A percentile compares a stretch with the other conserved stretches of the same genome.
Evolutionary conservation across 64 coral and sea anemone genomes (phyloP).

Genomic region (Hydrozoanthus tunicans): DNA sequence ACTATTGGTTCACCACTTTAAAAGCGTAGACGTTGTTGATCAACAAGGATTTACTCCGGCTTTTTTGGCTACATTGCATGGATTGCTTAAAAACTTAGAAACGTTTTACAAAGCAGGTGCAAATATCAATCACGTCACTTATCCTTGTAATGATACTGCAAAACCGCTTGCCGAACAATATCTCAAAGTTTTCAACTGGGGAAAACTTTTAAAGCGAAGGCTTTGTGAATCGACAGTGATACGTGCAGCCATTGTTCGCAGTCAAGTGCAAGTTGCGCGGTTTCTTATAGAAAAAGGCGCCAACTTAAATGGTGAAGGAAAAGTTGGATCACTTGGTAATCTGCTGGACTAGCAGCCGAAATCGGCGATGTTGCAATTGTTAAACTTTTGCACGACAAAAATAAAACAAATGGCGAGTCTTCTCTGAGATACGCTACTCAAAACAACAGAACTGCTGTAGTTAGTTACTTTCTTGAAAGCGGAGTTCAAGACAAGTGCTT

Average conservation of each 20-base stretch:
- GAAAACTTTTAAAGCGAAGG: constrained; percentile 7
- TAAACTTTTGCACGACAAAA: too few relatives aligned
- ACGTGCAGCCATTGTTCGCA: constrained; percentile 16
- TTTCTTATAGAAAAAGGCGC: constrained; percentile 12
- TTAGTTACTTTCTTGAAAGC: too few relatives aligned
- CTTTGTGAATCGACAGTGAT: neutral
- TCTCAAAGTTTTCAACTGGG: neutral
- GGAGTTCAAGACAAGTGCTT: too few relatives aligned
- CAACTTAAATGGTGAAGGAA: neutral
- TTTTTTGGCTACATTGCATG: neutral
- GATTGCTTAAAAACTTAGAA: constrained; percentile 17
- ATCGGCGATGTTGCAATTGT: too few relatives aligned
- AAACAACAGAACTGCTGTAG: too few relatives aligned
- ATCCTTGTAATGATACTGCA: neutral
- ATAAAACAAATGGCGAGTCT: too few relatives aligned
- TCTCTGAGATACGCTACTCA: too few relatives aligned
- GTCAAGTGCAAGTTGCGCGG: neutral
- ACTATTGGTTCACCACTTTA: constrained; percentile 26
- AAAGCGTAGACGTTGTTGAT: neutral
- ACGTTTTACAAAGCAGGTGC: neutral
- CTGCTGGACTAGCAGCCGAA: neutral
- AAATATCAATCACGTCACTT: constrained; percentile 6
- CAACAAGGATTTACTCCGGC: constrained; percentile 16
- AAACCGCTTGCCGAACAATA: constrained; percentile 1
- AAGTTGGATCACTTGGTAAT: neutral